Conservation (phyloP, 92 coral and sea anemone genomes). For the Phenganax marumi region DNA sequence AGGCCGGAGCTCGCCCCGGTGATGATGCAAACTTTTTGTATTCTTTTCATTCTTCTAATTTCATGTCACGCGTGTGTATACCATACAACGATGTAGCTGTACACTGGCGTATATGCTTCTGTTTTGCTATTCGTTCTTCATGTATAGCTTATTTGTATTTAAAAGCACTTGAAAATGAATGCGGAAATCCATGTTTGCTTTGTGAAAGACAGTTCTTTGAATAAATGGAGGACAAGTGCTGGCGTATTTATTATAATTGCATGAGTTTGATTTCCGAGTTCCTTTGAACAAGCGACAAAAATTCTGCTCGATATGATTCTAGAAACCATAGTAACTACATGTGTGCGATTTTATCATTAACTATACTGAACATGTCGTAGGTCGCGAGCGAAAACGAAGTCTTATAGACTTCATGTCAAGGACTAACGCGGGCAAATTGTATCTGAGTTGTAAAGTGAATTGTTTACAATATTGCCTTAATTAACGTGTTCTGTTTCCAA, state of each 20-base stretch:
- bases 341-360: too few relatives aligned
- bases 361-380: too few relatives aligned
- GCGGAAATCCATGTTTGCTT: slow-evolving; percentile 13
- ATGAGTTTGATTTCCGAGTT: not conserved
- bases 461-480: too few relatives aligned
- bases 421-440: too few relatives aligned
- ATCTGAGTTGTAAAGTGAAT: too few relatives aligned
- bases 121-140: not conserved
- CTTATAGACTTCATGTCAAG: too few relatives aligned
- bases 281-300: not conserved
- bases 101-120: not conserved
- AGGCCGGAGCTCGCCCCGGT: slow-evolving; percentile 63
- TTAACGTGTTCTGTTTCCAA: too few relatives aligned
- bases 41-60: slow-evolving; percentile 11
- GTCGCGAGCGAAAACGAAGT: too few relatives aligned
- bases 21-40: slow-evolving; percentile 52
- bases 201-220: slow-evolving; percentile 7
- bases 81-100: not conserved
- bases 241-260: not conserved
- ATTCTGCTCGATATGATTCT: too few relatives aligned
- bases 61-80: not conserved
- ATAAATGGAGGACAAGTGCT: not conserved
- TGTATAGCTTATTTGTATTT: not conserved
- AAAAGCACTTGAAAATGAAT: not conserved
- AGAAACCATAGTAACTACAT: too few relatives aligned